A percentile compares a stretch with the other conserved stretches of the same genome.
These are phyloP conservation scores for Lepidocyrtinus sp. DNA, from an alignment of 2,888 invertebrate species.

Conservation along the genomic window DNA sequence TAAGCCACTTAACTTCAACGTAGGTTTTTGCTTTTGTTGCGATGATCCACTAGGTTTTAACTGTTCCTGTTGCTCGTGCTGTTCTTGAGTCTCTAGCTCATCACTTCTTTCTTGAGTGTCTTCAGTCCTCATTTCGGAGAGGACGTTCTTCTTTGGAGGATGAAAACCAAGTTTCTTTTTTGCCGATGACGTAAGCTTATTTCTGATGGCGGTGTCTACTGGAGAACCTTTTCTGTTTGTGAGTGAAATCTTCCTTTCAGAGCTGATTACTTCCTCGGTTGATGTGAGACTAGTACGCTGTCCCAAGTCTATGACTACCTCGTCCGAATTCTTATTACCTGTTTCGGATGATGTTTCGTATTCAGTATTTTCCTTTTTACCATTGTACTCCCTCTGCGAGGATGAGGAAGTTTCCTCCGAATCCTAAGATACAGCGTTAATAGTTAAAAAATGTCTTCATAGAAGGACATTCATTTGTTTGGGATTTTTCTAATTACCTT, in stretches of 20 bases:
- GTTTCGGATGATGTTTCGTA: conserved; percentile 29
- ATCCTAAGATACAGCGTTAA: no score
- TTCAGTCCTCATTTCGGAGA: conserved; percentile 22
- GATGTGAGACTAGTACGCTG: conserved; percentile 22
- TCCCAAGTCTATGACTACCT: conserved; percentile 45
- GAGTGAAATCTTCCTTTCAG: conserved; percentile 25
- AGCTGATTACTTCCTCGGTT: conserved; percentile 30
- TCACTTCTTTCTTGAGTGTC: conserved; percentile 1
- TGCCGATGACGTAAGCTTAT: conserved; percentile 19
- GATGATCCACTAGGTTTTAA: no score
- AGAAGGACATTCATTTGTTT: not conserved
- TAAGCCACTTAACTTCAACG: conserved; percentile 44
- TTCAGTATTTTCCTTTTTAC: conserved; percentile 35
- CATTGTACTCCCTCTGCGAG: conserved; percentile 32
- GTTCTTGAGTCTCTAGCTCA: not conserved
- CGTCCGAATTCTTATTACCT: conserved; percentile 23
- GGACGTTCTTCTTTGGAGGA: conserved; percentile 17
- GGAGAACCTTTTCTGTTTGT: conserved; percentile 43
- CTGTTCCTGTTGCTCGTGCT: no score
- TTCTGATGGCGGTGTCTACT: conserved; percentile 23
- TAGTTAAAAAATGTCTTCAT: not conserved
- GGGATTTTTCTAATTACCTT: conserved; percentile 45
- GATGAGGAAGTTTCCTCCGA: conserved; percentile 50
- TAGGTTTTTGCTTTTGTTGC: conserved; percentile 16
- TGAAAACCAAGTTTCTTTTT: conserved; percentile 29